Evolutionary conservation across 37 sponge, comb jelly and placozoan species (phyloP).

Genomic region (Axinella damicornis): DNA sequence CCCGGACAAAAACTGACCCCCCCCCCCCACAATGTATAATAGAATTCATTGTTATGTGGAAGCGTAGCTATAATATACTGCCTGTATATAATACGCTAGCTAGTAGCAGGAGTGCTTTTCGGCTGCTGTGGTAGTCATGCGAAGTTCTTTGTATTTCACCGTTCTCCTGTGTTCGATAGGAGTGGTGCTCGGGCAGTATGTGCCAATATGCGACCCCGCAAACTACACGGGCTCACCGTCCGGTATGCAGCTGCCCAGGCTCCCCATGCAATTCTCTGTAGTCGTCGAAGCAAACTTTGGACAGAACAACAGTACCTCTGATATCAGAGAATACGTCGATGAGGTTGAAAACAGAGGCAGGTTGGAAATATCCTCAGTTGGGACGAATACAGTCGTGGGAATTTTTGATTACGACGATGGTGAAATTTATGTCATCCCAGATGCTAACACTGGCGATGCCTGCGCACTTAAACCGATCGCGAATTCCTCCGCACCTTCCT

Average conservation of each 20-base stretch:
- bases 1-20: no score
- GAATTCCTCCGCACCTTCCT: no score
- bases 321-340: constrained; percentile 43
- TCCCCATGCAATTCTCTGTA: constrained; percentile 48
- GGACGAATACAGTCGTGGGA: not conserved
- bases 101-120: no score
- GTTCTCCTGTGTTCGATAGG: not conserved
- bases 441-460: not conserved
- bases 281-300: constrained; percentile 31
- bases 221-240: constrained; percentile 3
- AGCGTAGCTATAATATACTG: no score
- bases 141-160: not conserved
- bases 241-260: constrained; percentile 25
- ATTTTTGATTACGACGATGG: no score
- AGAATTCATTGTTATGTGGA: no score
- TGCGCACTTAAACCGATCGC: not conserved
- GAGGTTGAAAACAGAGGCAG: constrained; percentile 46
- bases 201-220: constrained; percentile 2
- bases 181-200: not conserved
- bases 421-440: constrained; percentile 13
- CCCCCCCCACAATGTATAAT: no score
- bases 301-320: not conserved
- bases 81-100: no score
- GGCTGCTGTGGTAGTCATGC: no score
- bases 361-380: not conserved